Evolutionary conservation across 2,888 invertebrate species (phyloP).

Genomic region (Cheilosia vulpina): DNA sequence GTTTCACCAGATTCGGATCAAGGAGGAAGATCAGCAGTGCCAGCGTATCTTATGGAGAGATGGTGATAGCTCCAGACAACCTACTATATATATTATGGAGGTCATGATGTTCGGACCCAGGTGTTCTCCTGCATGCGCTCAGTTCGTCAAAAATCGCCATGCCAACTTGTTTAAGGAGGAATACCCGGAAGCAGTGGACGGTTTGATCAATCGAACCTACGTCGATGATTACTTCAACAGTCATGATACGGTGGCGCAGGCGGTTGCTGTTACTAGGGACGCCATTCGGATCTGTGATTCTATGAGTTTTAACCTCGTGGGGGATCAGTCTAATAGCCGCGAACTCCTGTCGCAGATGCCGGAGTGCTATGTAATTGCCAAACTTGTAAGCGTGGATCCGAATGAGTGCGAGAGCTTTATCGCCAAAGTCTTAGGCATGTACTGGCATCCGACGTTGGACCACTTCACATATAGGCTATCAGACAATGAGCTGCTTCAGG

Average conservation of each 20-base stretch:
- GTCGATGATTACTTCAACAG: neutral
- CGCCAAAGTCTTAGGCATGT: constrained; percentile 24
- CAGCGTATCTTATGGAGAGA: no score
- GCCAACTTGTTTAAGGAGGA: no score
- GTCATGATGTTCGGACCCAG: no score
- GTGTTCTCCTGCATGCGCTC: no score
- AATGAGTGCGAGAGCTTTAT: neutral
- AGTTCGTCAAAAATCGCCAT: no score
- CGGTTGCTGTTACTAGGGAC: constrained; percentile 26
- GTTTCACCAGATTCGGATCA: no score
- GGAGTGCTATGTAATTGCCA: neutral
- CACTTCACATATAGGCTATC: constrained; percentile 10
- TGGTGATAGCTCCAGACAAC: no score
- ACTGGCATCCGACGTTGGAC: constrained; percentile 4
- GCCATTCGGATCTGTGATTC: constrained; percentile 7
- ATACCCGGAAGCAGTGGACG: no score
- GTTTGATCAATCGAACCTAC: neutral
- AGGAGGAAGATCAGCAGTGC: no score
- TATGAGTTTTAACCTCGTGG: neutral
- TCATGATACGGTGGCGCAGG: neutral
- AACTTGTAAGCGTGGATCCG: neutral
- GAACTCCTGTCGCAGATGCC: neutral
- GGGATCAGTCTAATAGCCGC: neutral
- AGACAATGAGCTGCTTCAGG: neutral
- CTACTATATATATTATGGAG: no score